phyloP scores from a whole-genome alignment of 2,113 vertebrate species.

The Megaceryle torquata region DNA sequence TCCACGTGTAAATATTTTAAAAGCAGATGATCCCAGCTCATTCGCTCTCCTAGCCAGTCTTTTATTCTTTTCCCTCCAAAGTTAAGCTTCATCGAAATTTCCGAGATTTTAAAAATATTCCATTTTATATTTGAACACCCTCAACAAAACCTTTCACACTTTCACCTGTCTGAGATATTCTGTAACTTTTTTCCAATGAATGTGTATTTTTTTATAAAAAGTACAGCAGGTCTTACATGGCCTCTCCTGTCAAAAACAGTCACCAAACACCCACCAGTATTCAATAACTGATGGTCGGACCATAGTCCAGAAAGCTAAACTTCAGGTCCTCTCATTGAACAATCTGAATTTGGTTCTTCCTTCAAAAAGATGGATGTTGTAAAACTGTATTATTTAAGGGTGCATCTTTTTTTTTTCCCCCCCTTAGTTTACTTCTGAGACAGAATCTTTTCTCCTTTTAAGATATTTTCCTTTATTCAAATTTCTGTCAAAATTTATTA shows the following conservation, averaged over 20 bases:
- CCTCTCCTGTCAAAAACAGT: not conserved
- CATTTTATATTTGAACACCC: not conserved
- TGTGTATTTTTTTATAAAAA: not conserved
- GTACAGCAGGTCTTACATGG: not conserved
- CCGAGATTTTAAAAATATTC: not conserved
- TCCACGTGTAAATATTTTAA: not conserved
- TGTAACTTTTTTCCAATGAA: not conserved
- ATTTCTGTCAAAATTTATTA: not conserved
- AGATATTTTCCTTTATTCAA: not conserved
- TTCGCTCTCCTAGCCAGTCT: not conserved
- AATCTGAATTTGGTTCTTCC: not conserved
- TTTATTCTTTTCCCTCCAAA: not conserved
- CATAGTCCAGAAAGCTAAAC: not conserved
- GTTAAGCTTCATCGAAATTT: not conserved
- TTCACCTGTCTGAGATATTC: not conserved
- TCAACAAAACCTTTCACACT: not conserved
- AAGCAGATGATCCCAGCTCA: not conserved
- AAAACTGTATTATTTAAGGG: not conserved
- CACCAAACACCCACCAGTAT: not conserved
- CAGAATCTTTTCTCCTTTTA: not conserved
- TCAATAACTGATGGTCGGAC: not conserved
- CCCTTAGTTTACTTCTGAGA: not conserved
- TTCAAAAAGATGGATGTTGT: not conserved
- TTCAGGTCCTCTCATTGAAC: not conserved
- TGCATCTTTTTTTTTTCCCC: not conserved